Base-by-base conservation (phyloP, 2,113 vertebrate species). In the Hipposideros armiger region DNA sequence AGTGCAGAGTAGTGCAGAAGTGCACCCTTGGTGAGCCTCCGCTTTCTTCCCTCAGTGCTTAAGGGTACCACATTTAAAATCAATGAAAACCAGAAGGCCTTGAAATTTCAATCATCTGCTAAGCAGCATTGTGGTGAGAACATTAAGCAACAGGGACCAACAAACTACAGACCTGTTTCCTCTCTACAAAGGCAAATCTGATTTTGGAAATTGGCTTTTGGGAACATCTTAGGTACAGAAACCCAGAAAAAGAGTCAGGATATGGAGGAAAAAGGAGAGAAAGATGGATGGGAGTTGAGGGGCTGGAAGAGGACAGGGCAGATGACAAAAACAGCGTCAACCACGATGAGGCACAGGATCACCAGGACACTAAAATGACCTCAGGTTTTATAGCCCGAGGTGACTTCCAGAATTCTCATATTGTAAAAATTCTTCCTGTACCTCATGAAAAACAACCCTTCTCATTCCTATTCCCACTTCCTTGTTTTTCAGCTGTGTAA, bases 121-220 rank as follows among this genome's bases (percentile, higher is more conserved):
- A 78, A 83, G 78, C 77, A 91, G 73, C 52, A 15, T 32, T 10
- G 80, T 24, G 30, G 66, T 16, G 40, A 92, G 73, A 86, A 84
- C 80, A 26, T 73, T 52, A 80, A 83, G 69, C 42, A 72, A 60
- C 13, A 91, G 67, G 62, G 56, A 81, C 64, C n/a, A 0, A 92
- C 26, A 40, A 54, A 87, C 90, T 58, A 64, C 40, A 86, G 60
- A 50, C 47, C 69, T 83, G 62, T 47, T 70, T 96, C 78, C 70
- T 88, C 67, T 96, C 72, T 32, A 17, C 64, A 32, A 52, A 82
- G 64, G 69, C 60, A 90, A 95, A 85, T 94, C 19, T 54, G 28
- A 87, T 64, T 86, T 91, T 87, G 74, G 58, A 96, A 95, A 94
- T 89, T 67, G 87, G 30, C 42, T 88, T 22, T 87, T 32, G 67